Base-by-base conservation (phyloP, 2,113 vertebrate genomes). In the Menura novaehollandiae region DNA sequence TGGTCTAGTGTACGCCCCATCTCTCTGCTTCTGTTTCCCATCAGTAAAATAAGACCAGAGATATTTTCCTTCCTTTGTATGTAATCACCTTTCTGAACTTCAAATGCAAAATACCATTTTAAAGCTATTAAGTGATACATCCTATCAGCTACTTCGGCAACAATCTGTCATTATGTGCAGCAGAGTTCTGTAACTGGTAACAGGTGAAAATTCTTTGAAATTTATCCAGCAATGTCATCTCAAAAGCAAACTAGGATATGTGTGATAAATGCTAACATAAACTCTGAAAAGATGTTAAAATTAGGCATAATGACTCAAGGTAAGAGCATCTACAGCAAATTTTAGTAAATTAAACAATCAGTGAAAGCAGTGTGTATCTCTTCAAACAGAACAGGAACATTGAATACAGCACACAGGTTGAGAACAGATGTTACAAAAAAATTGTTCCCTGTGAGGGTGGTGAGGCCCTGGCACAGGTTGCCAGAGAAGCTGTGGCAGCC, bases 301-400 rank as follows among this genome's bases (percentile, higher is more conserved):
- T 4, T 44, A 39, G 32, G 37, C 5, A 27, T 47, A 78, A 46
- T 30, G 30, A 13, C 53, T 91, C 23, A 71, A 80, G 7, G 14
- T 33, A 28, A 55, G 5, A 53, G 2, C 33, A 17, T 41, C 11
- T 46, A 3, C 14, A 71, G 26, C 9, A 18, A 0, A 1, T n/a
- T 55, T 13, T 55, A 3, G 5, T 35, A 85, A 88, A 63, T 33
- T 33, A 78, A 67, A 9, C 3, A 49, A 20, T 32, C 17, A 19
- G 21, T 59, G 24, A 60, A 88, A 63, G 47, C 24, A 39, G 1
- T 2, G 2, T 17, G 1, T 32, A 14, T 12, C 6, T 63, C 19
- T 32, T 62, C 43, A 75, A 55, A 75, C 0, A 26, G 18, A 68
- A 37, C 13, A 56, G 24, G 7, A 8, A 47, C n/a, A 24, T 16